These are phyloP conservation scores for Fistularia commersonii DNA, from an alignment of 2,797 vertebrate species.

Conservation along the genomic window DNA sequence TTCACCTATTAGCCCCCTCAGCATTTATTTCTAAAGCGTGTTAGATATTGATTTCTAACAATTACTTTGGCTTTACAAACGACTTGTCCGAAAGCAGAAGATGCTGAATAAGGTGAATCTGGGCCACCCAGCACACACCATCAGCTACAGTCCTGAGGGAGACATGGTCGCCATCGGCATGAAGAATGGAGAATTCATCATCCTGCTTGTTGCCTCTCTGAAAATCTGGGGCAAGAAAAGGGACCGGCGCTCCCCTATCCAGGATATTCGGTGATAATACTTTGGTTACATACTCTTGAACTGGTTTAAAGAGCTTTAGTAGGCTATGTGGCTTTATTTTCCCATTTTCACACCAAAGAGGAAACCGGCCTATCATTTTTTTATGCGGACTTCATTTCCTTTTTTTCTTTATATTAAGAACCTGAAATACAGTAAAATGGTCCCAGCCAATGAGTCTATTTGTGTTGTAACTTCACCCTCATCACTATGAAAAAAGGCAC, in stretches of 20 bases:
- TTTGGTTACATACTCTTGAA: not conserved
- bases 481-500: not conserved
- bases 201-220: conserved; percentile 90
- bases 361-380: not conserved
- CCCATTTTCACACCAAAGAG: not conserved
- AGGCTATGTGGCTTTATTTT: not conserved
- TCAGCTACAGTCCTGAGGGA: conserved; percentile 93
- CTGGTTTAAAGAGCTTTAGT: not conserved
- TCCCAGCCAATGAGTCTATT: not conserved
- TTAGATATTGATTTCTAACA: too few relatives aligned
- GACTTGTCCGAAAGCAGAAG: conserved; percentile 78
- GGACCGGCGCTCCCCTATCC: conserved; percentile 88
- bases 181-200: conserved; percentile 97
- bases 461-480: not conserved
- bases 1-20: not conserved
- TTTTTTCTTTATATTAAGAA: not conserved
- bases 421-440: not conserved
- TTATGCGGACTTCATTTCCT: not conserved
- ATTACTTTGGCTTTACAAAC: not conserved
- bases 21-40: too few relatives aligned
- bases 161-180: conserved; percentile 98
- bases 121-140: conserved; percentile 87
- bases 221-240: conserved; percentile 99
- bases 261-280: conserved; percentile 86
- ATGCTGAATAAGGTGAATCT: conserved; percentile 96